These are phyloP conservation scores for Ruditapes philippinarum DNA, from an alignment of 1,140 invertebrate genomes.

Conservation along the genomic window DNA sequence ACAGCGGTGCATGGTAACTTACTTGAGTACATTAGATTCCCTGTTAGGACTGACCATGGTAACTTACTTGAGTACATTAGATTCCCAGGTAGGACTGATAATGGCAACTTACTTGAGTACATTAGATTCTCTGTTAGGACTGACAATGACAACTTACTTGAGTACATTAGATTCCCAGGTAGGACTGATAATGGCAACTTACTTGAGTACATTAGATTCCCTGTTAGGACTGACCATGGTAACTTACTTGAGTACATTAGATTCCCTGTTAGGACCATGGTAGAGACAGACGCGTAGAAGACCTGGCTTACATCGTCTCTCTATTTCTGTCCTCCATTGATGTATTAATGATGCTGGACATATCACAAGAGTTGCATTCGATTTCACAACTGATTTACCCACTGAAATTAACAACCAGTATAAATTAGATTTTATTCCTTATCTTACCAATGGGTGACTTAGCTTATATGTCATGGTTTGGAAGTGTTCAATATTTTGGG, in stretches of 20 bases:
- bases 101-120: too few relatives aligned
- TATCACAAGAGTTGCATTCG: slow-evolving; percentile 93
- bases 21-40: slow-evolving; percentile 89
- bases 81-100: too few relatives aligned
- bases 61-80: too few relatives aligned
- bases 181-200: too few relatives aligned
- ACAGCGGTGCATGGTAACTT: too few relatives aligned
- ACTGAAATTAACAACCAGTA: slow-evolving; percentile 74
- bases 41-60: slow-evolving; percentile 95
- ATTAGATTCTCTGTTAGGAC: slow-evolving; percentile 90
- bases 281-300: slow-evolving; percentile 91
- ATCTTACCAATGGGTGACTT: too few relatives aligned
- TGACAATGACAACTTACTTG: slow-evolving; percentile 91
- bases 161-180: too few relatives aligned
- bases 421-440: neutral
- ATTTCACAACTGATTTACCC: slow-evolving; percentile 80
- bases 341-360: slow-evolving; percentile 92
- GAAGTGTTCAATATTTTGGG: neutral
- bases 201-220: slow-evolving; percentile 89
- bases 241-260: slow-evolving; percentile 89
- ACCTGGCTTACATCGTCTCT: slow-evolving; percentile 89
- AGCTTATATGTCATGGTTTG: too few relatives aligned
- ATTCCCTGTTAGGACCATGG: slow-evolving; percentile 93
- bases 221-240: slow-evolving; percentile 93
- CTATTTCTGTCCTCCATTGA: slow-evolving; percentile 96